phyloP scores from a whole-genome alignment of 2,797 vertebrate species.

The Pristis pectinata region DNA sequence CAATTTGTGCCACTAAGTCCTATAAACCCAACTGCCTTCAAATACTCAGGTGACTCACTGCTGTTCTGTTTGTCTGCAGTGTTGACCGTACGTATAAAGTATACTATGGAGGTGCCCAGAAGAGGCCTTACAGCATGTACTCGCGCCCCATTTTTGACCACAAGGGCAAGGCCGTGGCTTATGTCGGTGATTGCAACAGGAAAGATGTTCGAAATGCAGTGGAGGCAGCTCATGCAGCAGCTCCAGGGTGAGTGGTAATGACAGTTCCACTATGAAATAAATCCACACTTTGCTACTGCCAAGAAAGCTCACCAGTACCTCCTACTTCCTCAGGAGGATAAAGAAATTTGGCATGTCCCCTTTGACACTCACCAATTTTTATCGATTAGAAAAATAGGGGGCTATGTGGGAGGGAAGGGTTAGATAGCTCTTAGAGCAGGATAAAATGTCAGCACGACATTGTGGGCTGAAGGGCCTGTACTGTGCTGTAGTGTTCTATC shows the following conservation, averaged over 20 bases:
- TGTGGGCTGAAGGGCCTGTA: no score
- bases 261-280: background rate
- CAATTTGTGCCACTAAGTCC: background rate
- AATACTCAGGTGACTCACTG: background rate
- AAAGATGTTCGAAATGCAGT: constrained; percentile 76
- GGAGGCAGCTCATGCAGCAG: constrained; percentile 70
- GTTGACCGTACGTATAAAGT: constrained; percentile 61
- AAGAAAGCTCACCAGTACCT: no score
- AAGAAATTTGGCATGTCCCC: no score
- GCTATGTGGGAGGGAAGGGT: no score
- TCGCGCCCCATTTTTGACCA: constrained; percentile 59
- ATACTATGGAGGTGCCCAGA: constrained; percentile 64
- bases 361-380: no score
- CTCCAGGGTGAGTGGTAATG: constrained; percentile 59
- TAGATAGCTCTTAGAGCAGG: no score
- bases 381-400: no score
- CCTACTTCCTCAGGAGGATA: no score
- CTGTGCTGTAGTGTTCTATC: no score
- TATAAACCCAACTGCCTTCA: background rate
- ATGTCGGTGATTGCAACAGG: constrained; percentile 69
- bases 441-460: no score
- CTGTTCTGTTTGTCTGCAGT: constrained; percentile 47
- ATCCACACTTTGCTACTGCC: background rate
- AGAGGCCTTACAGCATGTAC: constrained; percentile 66
- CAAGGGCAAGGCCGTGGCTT: constrained; percentile 53